These are phyloP conservation scores for Brachyrhaphis roseni DNA, from an alignment of 2,797 vertebrate genomes.

Conservation along the genomic window DNA sequence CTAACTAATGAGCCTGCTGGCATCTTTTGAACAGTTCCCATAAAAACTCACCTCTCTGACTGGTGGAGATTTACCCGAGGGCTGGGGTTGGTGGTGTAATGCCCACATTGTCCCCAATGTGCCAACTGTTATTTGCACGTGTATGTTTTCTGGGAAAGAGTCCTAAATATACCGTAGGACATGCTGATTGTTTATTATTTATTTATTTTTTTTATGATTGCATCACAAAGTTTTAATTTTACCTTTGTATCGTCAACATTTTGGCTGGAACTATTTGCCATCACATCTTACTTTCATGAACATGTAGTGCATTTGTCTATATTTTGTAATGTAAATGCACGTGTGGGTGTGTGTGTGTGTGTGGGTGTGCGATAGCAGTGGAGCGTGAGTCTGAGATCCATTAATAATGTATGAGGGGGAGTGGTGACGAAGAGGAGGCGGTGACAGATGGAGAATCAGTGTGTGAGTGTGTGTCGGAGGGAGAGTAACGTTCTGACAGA, in stretches of 20 bases:
- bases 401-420: slow-evolving; percentile 82
- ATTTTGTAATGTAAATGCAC: slow-evolving; percentile 24
- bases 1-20: not conserved
- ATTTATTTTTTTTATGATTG: not conserved
- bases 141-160: not conserved
- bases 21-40: not conserved
- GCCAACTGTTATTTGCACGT: not conserved
- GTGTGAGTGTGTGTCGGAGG: slow-evolving; percentile 33
- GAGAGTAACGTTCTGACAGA: slow-evolving; percentile 24
- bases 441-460: slow-evolving; percentile 76
- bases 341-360: not conserved
- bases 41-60: not conserved
- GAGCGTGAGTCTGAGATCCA: slow-evolving; percentile 38
- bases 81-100: not conserved
- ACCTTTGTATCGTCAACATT: not conserved
- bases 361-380: slow-evolving; percentile 36
- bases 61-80: not conserved
- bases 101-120: not conserved
- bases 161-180: not conserved
- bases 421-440: slow-evolving; percentile 70
- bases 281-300: not conserved
- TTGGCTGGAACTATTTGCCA: not conserved
- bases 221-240: not conserved
- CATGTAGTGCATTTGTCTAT: slow-evolving; percentile 10
- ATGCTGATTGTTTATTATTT: not conserved